phyloP scores from a whole-genome alignment of 1,140 invertebrate species.

The Eufriesea mexicana region DNA sequence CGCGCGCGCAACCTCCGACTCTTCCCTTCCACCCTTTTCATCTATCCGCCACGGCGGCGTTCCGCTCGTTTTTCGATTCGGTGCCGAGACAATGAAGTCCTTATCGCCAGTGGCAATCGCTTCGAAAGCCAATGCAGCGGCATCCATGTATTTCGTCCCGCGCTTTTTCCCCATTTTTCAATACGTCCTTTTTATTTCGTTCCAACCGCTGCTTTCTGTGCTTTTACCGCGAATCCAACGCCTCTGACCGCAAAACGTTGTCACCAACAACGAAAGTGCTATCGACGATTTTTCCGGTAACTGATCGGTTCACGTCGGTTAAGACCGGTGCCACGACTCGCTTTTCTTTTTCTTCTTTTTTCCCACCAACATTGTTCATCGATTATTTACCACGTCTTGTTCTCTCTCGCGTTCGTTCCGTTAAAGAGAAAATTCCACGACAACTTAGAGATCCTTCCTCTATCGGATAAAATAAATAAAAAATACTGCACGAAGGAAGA shows the following conservation, averaged over 20 bases:
- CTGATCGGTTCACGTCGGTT: slow-evolving; percentile 11
- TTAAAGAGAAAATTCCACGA: background rate
- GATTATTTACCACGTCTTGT: slow-evolving; percentile 8
- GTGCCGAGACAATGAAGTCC: slow-evolving; percentile 68
- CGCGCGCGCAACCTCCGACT: slow-evolving; percentile 21
- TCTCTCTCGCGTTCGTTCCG: no score
- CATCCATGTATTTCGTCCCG: slow-evolving; percentile 39
- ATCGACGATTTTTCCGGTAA: slow-evolving; percentile 46
- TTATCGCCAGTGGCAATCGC: slow-evolving; percentile 65
- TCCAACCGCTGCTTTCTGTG: slow-evolving; percentile 47
- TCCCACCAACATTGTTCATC: background rate
- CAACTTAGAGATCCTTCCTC: background rate
- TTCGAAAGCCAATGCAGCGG: slow-evolving; percentile 45
- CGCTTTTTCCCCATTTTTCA: slow-evolving; percentile 56
- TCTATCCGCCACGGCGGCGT: background rate
- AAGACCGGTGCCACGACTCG: background rate
- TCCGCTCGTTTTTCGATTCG: slow-evolving; percentile 65
- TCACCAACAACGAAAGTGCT: slow-evolving; percentile 45
- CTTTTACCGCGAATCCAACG: slow-evolving; percentile 42
- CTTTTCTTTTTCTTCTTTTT: background rate
- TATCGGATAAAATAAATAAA: background rate
- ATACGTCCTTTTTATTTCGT: slow-evolving; percentile 48
- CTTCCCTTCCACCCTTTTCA: background rate
- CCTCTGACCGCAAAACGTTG: slow-evolving; percentile 49
- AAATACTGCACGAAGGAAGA: background rate